phyloP scores from a whole-genome alignment of 2,113 vertebrate species.

The Rissa tridactyla region DNA sequence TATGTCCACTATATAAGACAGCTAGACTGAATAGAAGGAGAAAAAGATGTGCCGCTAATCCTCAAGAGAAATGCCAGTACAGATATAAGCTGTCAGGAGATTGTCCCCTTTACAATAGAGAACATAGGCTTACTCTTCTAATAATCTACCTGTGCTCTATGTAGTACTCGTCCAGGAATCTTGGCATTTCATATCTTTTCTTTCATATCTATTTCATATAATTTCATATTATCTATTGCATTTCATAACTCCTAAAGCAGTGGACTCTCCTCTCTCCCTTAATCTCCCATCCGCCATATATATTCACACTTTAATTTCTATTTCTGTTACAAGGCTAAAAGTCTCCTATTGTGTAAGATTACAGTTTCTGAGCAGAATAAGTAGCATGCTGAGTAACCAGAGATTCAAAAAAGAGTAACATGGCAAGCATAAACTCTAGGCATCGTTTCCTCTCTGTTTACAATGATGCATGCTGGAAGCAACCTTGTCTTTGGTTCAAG shows the following conservation, averaged over 20 bases:
- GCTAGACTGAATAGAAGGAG: constrained; percentile 6
- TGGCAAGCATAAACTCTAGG: background rate
- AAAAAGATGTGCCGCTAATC: constrained; percentile 33
- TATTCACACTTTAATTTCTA: background rate
- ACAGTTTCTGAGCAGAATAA: background rate
- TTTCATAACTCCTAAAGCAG: background rate
- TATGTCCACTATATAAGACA: constrained; percentile 20
- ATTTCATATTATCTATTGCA: background rate
- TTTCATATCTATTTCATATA: too few relatives aligned
- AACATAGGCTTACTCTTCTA: background rate
- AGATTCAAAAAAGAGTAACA: background rate
- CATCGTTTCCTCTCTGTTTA: background rate
- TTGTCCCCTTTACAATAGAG: background rate
- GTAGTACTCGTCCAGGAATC: background rate
- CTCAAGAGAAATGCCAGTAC: background rate
- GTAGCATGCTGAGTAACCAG: background rate
- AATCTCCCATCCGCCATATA: background rate
- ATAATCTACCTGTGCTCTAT: background rate
- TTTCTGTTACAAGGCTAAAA: background rate
- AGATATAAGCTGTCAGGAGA: constrained; percentile 25
- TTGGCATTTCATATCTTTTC: background rate
- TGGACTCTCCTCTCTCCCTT: background rate
- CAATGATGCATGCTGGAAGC: background rate
- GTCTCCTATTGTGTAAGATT: background rate
- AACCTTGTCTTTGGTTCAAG: background rate